Percentiles rank a stretch among this genome's conserved stretches.
phyloP scores from a whole-genome alignment of 2,797 vertebrate species.

The Lagorchestes hirsutus region DNA sequence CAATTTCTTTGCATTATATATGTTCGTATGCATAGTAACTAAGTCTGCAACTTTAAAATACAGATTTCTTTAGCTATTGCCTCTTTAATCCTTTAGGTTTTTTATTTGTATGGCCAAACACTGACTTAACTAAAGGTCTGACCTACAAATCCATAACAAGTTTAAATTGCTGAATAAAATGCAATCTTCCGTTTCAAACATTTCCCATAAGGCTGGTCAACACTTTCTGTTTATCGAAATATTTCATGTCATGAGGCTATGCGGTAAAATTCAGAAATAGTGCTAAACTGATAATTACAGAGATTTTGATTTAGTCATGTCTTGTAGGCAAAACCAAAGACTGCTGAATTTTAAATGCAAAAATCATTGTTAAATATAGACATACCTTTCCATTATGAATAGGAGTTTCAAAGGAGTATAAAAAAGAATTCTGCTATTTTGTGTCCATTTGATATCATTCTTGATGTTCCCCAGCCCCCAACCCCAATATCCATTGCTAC shows the following conservation, averaged over 20 bases:
- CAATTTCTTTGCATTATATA: conserved; percentile 40
- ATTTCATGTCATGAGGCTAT: background rate
- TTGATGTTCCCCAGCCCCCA: background rate
- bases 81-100: conserved; percentile 63
- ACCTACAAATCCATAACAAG: conserved; percentile 58
- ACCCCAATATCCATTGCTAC: background rate
- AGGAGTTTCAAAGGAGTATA: background rate
- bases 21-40: conserved; percentile 34
- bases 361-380: background rate
- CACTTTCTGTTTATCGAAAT: background rate
- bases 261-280: background rate
- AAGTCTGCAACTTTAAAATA: conserved; percentile 61
- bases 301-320: background rate
- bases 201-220: conserved; percentile 9
- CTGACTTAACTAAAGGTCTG: conserved; percentile 65
- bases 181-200: conserved; percentile 58
- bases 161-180: conserved; percentile 66
- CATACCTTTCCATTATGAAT: background rate
- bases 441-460: background rate
- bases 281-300: background rate
- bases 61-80: conserved; percentile 48
- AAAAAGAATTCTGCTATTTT: background rate
- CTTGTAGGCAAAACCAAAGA: background rate
- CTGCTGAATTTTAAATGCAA: background rate
- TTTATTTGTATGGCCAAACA: conserved; percentile 71